Conservation (phyloP, 1,140 invertebrate genomes). For the Sinella curviseta region DNA sequence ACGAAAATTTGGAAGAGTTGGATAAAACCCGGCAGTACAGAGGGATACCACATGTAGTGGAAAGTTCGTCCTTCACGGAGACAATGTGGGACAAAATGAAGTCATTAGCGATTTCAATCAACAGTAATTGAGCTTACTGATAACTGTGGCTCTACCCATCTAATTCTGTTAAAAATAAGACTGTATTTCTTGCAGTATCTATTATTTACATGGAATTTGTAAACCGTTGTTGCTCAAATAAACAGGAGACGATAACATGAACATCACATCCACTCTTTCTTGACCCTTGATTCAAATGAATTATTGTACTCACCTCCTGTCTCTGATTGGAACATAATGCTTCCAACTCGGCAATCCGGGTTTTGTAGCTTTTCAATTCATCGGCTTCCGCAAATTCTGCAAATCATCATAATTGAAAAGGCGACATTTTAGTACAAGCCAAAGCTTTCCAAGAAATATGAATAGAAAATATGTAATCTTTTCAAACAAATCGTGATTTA, state of each 20-base stretch:
- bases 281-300: not conserved
- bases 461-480: too few relatives aligned
- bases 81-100: slow-evolving; percentile 31
- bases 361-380: not conserved
- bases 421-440: too few relatives aligned
- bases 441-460: too few relatives aligned
- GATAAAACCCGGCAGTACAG: not conserved
- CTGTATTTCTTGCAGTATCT: too few relatives aligned
- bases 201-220: too few relatives aligned
- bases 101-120: not conserved
- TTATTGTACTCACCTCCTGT: not conserved
- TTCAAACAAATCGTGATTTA: not conserved
- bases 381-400: not conserved
- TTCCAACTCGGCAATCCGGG: not conserved
- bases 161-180: too few relatives aligned
- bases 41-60: slow-evolving; percentile 30
- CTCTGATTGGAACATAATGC: not conserved
- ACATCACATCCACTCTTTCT: too few relatives aligned
- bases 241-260: not conserved
- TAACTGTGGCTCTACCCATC: too few relatives aligned
- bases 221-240: not conserved
- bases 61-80: slow-evolving; percentile 24
- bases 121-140: not conserved
- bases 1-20: slow-evolving; percentile 29
- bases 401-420: not conserved